A percentile compares a stretch with the other conserved stretches of the same genome.
phyloP scores from a whole-genome alignment of 2,797 vertebrate genomes.

The Galago senegalensis region DNA sequence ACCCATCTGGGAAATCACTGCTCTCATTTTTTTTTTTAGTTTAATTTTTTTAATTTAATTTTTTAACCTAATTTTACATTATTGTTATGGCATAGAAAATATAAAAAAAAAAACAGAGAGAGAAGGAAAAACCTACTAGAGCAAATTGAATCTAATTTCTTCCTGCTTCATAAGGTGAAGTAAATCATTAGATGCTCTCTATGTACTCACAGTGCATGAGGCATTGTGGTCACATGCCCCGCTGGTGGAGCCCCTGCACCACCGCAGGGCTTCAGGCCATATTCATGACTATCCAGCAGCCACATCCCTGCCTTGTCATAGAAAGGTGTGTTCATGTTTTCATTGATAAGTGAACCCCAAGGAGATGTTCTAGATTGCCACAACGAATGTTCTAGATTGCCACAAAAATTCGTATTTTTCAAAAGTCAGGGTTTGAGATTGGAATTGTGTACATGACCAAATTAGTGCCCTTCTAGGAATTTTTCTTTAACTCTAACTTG shows the following conservation, averaged over 20 bases:
- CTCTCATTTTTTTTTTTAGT: not conserved
- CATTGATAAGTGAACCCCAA: not conserved
- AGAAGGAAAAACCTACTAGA: not conserved
- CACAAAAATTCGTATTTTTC: not conserved
- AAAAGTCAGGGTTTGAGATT: not conserved
- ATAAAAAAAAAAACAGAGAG: not conserved
- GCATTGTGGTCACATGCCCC: rapidly evolving
- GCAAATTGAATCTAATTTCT: not conserved
- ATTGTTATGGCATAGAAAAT: not conserved
- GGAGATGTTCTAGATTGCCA: not conserved
- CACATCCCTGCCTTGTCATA: not conserved
- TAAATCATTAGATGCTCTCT: not conserved
- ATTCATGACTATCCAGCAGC: not conserved
- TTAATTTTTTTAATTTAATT: no score
- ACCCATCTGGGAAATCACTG: not conserved
- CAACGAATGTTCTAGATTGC: not conserved
- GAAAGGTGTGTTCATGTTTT: not conserved
- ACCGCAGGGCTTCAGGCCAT: rapidly evolving
- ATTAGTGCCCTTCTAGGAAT: not conserved
- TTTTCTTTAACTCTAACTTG: not conserved
- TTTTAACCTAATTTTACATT: not conserved
- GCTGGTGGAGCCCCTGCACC: rapidly evolving
- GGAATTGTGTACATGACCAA: not conserved
- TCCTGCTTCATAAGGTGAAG: not conserved
- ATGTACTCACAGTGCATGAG: rapidly evolving